Evolutionary conservation across 2,797 vertebrate species (phyloP), one percentile per base, ranked within the genome.

Genomic region (Leptatherina wallacei): DNA sequence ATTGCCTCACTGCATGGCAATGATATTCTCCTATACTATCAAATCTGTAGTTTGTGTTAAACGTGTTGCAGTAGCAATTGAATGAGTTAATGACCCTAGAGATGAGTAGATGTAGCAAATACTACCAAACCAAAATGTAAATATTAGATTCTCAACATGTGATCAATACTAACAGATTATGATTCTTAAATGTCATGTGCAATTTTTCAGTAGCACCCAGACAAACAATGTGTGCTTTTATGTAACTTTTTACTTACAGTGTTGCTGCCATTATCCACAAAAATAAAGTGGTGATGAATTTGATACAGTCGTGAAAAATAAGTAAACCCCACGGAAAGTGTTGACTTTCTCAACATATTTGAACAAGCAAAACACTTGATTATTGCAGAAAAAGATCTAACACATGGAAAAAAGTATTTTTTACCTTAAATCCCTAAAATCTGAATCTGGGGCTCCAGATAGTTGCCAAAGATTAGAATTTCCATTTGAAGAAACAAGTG

Each of bases 51-150:
- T 51, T 71, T 38, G 3, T 64, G 10, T 27, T 29, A 1, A 56
- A 77, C 56, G 44, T 33, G 18, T 44, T 18, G 13, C 27, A 67
- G 24, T 57, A 42, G 27, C 10, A 3, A 61, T 36, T 52, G 3
- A 62, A 58, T 29, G 13, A 61, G 4, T 75, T 7, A 73, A 35
- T 24, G 40, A 52, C 2, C 22, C 7, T 40, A 64, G 20, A 66
- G 32, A 62, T 58, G 2, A 36, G 16, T 47, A 38, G 32, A 60
- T 30, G 30, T 4, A 38, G 8, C 32, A 33, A 52, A 65, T 36
- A 4, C 32, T 47, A 11, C 29, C 57, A 44, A 42, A 16, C 16
- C 18, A 6, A 67, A 51, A 35, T 29, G 11, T 54, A 16, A 36
- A 24, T 24, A 0, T 44, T 6, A 20, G 16, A 22, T 42, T 27